phyloP scores from a whole-genome alignment of 2,888 invertebrate species.

The Sphecodes monilicornis region DNA sequence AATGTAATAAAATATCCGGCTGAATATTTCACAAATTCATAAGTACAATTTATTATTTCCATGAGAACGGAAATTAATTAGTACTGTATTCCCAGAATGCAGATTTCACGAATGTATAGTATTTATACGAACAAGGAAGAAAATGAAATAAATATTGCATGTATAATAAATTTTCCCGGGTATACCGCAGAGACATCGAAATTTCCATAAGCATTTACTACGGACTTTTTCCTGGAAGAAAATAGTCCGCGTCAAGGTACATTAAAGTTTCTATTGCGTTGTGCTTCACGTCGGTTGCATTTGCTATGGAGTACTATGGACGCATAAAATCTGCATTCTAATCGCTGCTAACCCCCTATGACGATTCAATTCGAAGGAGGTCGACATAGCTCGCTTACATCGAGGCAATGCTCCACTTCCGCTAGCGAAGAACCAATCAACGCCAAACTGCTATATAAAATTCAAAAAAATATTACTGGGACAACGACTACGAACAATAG shows the following conservation, averaged over 20 bases:
- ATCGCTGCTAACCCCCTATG: background rate
- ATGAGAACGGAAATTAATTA: background rate
- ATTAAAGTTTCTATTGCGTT: background rate
- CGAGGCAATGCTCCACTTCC: background rate
- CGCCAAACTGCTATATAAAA: too few species aligned
- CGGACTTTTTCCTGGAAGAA: background rate
- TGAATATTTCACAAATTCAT: background rate
- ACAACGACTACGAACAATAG: too few species aligned
- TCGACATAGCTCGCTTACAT: background rate
- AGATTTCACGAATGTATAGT: background rate
- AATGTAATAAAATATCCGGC: background rate
- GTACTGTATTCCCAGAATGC: background rate
- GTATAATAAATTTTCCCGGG: background rate
- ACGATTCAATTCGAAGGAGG: background rate
- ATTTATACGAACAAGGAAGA: background rate
- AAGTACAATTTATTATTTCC: background rate
- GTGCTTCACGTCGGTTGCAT: background rate
- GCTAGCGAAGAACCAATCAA: conserved; percentile 1
- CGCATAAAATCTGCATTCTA: conserved; percentile 4
- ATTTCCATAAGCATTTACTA: background rate
- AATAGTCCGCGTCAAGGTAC: background rate
- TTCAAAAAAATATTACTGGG: too few species aligned
- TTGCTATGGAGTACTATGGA: background rate
- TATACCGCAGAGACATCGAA: background rate
- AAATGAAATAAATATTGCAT: background rate